Percentiles rank a stretch among this genome's conserved stretches.
Conservation (phyloP, 2,797 vertebrate genomes). For the Scyliorhinus canicula region DNA sequence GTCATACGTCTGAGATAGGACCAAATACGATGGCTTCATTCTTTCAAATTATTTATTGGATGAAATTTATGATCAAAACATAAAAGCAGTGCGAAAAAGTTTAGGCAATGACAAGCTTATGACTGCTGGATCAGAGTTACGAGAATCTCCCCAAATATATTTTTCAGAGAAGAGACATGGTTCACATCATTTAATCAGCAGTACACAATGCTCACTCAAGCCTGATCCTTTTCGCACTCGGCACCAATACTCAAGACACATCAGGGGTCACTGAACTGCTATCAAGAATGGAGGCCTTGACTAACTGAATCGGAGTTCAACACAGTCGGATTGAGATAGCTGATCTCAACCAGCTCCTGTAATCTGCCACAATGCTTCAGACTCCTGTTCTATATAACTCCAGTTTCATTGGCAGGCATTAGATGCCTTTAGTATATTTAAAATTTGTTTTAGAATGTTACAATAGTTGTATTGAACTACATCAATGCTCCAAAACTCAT, state of each 20-base stretch:
- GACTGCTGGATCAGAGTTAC: background rate
- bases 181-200: slow-evolving; percentile 3
- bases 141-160: background rate
- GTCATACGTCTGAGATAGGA: background rate
- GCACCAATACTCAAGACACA: background rate
- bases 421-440: background rate
- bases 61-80: background rate
- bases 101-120: background rate
- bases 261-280: background rate
- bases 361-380: background rate
- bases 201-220: background rate
- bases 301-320: background rate
- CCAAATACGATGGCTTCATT: background rate
- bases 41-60: background rate
- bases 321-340: background rate
- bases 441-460: background rate
- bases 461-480: background rate
- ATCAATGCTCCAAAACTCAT: background rate
- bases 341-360: background rate
- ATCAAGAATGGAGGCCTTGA: background rate
- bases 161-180: background rate
- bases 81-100: background rate
- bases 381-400: background rate
- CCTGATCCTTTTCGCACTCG: background rate
- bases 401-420: background rate